These are phyloP conservation scores for Tetanocera ferruginea DNA, from an alignment of 2,888 invertebrate species.

Conservation along the genomic window DNA sequence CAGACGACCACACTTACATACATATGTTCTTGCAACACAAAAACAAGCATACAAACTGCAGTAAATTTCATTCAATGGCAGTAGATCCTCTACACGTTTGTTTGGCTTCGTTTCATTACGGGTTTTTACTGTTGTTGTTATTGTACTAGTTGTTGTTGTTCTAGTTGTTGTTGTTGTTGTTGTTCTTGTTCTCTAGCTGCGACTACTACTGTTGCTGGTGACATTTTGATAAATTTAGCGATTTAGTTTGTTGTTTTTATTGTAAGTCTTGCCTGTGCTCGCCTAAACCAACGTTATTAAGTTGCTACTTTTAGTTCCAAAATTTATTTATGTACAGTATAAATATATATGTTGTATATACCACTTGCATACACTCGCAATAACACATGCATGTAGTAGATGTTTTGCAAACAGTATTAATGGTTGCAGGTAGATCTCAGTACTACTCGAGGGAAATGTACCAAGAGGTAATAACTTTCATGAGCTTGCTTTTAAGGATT, in stretches of 20 bases:
- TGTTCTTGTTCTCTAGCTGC: neutral
- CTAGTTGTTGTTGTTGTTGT: neutral
- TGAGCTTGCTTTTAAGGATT: too few relatives aligned
- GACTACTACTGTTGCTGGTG: constrained; percentile 28
- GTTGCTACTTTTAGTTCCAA: too few relatives aligned
- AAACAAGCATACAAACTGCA: neutral
- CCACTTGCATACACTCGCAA: too few relatives aligned
- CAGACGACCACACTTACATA: neutral
- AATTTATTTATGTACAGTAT: too few relatives aligned
- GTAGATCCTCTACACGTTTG: constrained; percentile 7
- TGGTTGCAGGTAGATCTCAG: too few relatives aligned
- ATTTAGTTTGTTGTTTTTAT: constrained; percentile 20
- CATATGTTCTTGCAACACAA: neutral
- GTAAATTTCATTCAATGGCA: constrained; percentile 27
- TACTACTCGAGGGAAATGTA: too few relatives aligned
- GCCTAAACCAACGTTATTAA: neutral
- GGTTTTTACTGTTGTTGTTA: neutral
- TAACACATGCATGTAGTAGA: too few relatives aligned
- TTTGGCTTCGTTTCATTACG: neutral
- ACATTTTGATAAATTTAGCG: constrained; percentile 46
- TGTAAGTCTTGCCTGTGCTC: neutral
- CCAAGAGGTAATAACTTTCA: too few relatives aligned
- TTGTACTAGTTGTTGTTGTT: neutral
- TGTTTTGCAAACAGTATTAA: too few relatives aligned
- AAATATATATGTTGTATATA: too few relatives aligned